Percentiles rank a stretch among this genome's conserved stretches.
Conservation (phyloP, 2,797 vertebrate genomes). For the Gymnothorax javanicus region DNA sequence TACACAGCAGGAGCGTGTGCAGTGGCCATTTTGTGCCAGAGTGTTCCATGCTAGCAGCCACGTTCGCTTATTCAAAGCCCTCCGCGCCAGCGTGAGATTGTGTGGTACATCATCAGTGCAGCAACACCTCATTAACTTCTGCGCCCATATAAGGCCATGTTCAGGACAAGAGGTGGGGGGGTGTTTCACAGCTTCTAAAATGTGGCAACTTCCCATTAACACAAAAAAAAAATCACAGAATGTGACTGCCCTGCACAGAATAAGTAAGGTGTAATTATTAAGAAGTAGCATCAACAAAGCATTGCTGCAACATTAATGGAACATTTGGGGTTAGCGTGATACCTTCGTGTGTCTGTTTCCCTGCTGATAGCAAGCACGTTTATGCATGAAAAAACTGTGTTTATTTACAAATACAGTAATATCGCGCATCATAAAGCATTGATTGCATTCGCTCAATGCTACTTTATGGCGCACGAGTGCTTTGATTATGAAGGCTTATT, state of each 20-base stretch:
- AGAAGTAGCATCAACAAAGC: background rate
- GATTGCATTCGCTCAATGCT: background rate
- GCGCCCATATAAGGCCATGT: background rate
- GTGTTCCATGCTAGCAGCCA: background rate
- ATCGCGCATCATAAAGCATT: background rate
- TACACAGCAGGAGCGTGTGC: constrained; percentile 1
- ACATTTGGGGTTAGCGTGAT: no score
- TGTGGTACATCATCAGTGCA: background rate
- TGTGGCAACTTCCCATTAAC: background rate
- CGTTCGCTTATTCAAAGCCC: background rate
- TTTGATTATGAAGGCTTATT: background rate
- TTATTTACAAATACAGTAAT: background rate
- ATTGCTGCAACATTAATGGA: background rate
- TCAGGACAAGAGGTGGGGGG: background rate
- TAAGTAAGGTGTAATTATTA: no score
- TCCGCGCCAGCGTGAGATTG: background rate
- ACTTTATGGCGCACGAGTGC: background rate
- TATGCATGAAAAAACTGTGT: background rate
- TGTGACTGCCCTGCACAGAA: no score
- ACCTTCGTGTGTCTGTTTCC: background rate
- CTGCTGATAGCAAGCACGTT: background rate
- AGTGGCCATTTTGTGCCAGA: background rate
- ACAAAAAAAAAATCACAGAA: no score
- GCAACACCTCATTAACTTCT: constrained; percentile 10
- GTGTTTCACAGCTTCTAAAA: background rate